A percentile compares a stretch with the other conserved stretches of the same genome.
Conservation (phyloP, 2,797 vertebrate genomes). For the Trichosurus vulpecula region DNA sequence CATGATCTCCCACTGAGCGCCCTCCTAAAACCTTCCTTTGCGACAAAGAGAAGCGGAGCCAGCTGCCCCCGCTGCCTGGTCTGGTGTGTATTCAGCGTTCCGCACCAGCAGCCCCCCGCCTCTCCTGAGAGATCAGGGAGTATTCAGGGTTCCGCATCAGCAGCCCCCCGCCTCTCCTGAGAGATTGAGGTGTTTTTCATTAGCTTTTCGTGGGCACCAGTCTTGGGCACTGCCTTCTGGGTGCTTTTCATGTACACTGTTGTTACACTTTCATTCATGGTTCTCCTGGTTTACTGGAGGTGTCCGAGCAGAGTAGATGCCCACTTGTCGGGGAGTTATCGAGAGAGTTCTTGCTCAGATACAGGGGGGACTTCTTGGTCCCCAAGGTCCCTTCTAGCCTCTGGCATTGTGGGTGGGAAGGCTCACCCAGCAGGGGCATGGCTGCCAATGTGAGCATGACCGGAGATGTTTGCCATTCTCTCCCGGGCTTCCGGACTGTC, state of each 20-base stretch:
- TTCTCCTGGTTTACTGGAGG: background rate
- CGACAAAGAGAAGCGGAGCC: too few relatives aligned
- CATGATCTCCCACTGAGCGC: too few relatives aligned
- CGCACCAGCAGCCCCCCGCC: too few relatives aligned
- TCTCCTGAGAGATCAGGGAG: too few relatives aligned
- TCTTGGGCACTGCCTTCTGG: background rate
- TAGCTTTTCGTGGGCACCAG: background rate
- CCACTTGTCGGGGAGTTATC: background rate
- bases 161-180: too few relatives aligned
- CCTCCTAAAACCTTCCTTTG: background rate
- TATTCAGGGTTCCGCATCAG: too few relatives aligned
- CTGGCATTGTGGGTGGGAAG: background rate
- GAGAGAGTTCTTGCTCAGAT: background rate
- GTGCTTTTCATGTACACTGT: too few relatives aligned
- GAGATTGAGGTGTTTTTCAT: too few relatives aligned
- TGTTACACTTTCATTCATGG: background rate
- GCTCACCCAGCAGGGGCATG: background rate
- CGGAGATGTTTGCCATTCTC: background rate
- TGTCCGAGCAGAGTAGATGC: background rate
- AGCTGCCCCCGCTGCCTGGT: too few relatives aligned
- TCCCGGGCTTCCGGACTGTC: background rate
- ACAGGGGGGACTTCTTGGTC: background rate
- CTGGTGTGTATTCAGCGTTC: too few relatives aligned
- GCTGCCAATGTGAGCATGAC: background rate
- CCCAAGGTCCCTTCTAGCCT: background rate